Base-by-base conservation (phyloP, 1,140 invertebrate species). In the Agrilus planipennis region DNA sequence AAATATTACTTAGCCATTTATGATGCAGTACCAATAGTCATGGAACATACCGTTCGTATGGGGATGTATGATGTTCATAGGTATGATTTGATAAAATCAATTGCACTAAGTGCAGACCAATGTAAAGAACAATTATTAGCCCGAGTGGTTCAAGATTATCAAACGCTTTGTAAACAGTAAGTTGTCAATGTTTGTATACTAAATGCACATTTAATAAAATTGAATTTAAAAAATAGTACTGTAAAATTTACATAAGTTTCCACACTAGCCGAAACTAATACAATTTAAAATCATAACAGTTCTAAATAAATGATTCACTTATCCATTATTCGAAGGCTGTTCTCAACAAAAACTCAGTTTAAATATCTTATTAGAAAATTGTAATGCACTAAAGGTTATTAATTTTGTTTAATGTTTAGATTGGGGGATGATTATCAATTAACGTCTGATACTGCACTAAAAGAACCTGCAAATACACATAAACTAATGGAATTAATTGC, bases 1-100 rank as follows among this genome's bases (percentile, higher is more conserved):
- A 60, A 75, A 21, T 71, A 76, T 45, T 86, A 79, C 52, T 71
- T 80, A 39, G 58, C 69, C 21, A 61, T 86, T 17, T 69, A 73
- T 7, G 65, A 71, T 41, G 69, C 74, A 41, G 77, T 87, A 41
- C 74, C 75, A 6, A 64, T 71, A 2, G 70, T 75, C 35, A 68
- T 80, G 14, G 72, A 78, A 53, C 72, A 75, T 25, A 76, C 78
- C 1, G 71, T 84, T 19, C 73, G 77, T 14, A 76, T 87, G 41
- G 86, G 86, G 16, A 79, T 92, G 59, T 95, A 89, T 61, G 81
- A 88, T 52, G 76, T 96, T 47, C 77, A 88, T 57, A 74, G 88
- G 41, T 74, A 74, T 28, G 79, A 85, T 40, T 65, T 94, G n/a
- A 84, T 94, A 17, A 66, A 71, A 10, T 69, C 77, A 3, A 64